Base-by-base conservation (phyloP, 2,797 vertebrate species). In the Thalassophryne amazonica region DNA sequence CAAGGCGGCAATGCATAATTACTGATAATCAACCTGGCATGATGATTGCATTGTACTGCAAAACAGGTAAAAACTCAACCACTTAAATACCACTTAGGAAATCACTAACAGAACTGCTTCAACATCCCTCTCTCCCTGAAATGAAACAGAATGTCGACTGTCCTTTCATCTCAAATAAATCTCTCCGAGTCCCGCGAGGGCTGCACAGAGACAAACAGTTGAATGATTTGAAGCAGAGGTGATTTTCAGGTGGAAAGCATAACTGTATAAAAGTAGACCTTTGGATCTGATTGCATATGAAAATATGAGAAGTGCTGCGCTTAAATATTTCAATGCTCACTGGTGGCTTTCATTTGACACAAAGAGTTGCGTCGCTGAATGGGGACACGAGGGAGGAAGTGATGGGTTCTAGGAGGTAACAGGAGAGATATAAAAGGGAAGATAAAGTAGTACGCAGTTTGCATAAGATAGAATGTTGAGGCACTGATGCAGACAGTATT, bases 141-240 rank as follows among this genome's bases (percentile, higher is more conserved):
- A 72, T 60, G 53, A 51, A 72, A 54, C 37, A 71, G 60, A 58
- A 50, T 56, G 72, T 64, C 58, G 65, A 70, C 55, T 66, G 50
- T n/a, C 57, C 28, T 75, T 78, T 64, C 50, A 59, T 72, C 52
- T 54, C 24, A 2, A 53, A 48, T 55, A 69, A 72, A 64, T 73
- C 57, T 71, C 45, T 22, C 5, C 2, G 16, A 61, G 19, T 50
- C 67, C 38, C 56, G 13, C 6, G 46, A 40, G 37, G 27, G 32
- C 14, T 14, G 17, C 4, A n/a, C 22, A 19, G 55, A 58, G 47
- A 66, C 42, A 71, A 73, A 81, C 38, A 63, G 66, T 57, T 64
- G 60, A 74, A 71, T 59, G 45, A 79, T 72, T 73, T 67, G 69
- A 79, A 71, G 67, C 52, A 37, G 61, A 67, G 68, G 69, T 75